Conservation (phyloP, 53 echinoderm and acorn worm species). For the Holothuria scabra region DNA sequence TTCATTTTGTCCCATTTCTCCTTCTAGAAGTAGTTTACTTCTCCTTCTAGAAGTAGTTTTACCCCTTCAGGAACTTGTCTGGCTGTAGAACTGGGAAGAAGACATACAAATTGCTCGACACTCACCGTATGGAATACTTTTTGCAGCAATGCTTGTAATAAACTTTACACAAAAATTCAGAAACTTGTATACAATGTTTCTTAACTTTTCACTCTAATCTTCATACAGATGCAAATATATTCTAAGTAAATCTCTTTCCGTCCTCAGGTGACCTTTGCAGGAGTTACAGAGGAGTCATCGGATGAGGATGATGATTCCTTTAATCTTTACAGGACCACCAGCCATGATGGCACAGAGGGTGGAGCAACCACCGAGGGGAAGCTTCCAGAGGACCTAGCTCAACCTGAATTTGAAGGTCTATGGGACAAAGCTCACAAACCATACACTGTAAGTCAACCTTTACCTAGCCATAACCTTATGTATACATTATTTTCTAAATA, state of each 20-base stretch:
- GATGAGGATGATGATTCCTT: conserved; percentile 41
- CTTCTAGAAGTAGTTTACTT: no score
- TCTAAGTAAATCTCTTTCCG: background rate
- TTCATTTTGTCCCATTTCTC: no score
- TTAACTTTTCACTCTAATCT: no score
- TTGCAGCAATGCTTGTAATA: no score
- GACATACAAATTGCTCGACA: no score
- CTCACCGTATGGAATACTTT: no score
- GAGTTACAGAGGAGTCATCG: background rate
- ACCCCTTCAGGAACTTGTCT: no score
- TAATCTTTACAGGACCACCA: background rate
- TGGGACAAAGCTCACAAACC: conserved; percentile 88
- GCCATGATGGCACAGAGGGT: background rate
- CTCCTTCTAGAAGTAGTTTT: no score
- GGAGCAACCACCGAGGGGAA: conserved; percentile 14
- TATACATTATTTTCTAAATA: background rate
- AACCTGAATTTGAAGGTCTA: conserved; percentile 97
- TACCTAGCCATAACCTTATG: background rate
- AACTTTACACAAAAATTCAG: no score
- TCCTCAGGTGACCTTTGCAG: conserved; percentile 19
- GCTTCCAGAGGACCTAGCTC: conserved; percentile 84
- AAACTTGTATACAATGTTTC: no score
- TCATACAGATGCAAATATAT: no score
- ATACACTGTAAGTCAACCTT: conserved; percentile 66
- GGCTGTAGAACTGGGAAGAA: no score